Conservation (phyloP, 2,797 vertebrate genomes). For the Cyclura pinguis region DNA sequence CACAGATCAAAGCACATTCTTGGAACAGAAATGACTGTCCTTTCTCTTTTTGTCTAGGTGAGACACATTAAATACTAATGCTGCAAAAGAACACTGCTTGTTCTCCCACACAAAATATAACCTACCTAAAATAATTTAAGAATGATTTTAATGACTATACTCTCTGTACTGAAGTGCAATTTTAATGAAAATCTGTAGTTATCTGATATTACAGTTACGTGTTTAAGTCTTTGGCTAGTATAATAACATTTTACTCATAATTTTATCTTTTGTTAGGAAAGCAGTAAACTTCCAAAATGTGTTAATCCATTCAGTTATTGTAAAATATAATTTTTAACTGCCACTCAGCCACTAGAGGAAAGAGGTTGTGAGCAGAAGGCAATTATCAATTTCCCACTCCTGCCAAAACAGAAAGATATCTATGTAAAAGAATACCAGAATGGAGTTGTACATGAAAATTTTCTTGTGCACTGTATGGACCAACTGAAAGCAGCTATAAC, state of each 20-base stretch:
- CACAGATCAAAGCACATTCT: not conserved
- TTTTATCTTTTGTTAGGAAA: not conserved
- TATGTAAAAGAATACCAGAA: not conserved
- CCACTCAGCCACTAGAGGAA: not conserved
- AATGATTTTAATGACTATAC: not conserved
- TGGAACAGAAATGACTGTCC: not conserved
- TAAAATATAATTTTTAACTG: not conserved
- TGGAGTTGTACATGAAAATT: not conserved
- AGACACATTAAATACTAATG: not conserved
- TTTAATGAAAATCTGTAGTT: not conserved
- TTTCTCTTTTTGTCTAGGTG: not conserved
- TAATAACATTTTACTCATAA: not conserved
- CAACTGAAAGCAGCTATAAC: rapidly evolving
- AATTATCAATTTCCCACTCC: not conserved
- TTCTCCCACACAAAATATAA: not conserved
- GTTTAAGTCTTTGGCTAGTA: not conserved
- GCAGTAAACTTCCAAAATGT: not conserved
- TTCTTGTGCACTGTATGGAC: not conserved
- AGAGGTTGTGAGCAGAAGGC: not conserved
- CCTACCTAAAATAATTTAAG: not conserved
- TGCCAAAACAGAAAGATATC: not conserved
- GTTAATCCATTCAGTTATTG: not conserved
- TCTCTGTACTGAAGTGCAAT: not conserved
- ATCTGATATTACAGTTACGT: no score
- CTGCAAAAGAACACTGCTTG: not conserved